These are phyloP conservation scores for Pristionchus arcanus DNA, from an alignment of 2,888 invertebrate genomes.

Conservation along the genomic window DNA sequence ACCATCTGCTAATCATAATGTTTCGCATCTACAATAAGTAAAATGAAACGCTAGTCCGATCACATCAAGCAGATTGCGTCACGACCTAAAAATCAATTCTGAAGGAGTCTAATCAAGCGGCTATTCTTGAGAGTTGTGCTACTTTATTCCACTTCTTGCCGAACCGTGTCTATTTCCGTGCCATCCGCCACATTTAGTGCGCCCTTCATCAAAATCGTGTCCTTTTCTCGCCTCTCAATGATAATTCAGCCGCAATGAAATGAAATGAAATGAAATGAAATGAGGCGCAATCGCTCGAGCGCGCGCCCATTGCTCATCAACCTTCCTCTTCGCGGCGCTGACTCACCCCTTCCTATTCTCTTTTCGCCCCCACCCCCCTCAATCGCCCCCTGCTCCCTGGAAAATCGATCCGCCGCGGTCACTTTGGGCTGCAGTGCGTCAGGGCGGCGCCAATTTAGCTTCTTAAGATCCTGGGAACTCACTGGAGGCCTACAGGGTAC, in stretches of 20 bases:
- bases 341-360: background rate
- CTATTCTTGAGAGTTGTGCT: no score
- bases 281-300: background rate
- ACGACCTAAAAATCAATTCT: background rate
- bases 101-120: no score
- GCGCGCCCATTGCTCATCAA: slow-evolving; percentile 28
- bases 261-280: no score
- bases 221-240: background rate
- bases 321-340: background rate
- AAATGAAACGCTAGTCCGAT: background rate
- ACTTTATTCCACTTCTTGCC: no score
- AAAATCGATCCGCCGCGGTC: background rate
- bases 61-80: background rate
- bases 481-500: no score
- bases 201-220: no score
- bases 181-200: background rate
- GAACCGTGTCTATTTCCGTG: background rate
- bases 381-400: background rate
- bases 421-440: background rate
- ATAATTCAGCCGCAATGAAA: slow-evolving; percentile 9
- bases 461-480: no score
- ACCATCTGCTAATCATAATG: no score
- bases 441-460: no score
- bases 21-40: no score
- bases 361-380: no score